Base-by-base conservation (phyloP, 1,140 invertebrate genomes). In the Diprion similis region DNA sequence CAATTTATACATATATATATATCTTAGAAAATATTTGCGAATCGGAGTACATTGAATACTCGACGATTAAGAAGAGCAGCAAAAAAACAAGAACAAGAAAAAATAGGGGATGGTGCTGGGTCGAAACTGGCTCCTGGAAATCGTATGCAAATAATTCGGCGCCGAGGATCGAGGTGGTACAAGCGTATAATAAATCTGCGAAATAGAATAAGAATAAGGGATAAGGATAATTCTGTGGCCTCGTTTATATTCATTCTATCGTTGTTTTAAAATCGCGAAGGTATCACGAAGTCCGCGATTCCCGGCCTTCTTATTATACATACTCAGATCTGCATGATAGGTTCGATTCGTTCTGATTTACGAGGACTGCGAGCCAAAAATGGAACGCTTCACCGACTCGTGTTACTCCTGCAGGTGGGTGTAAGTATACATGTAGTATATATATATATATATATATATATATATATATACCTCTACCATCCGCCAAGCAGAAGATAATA, bases 221-320 rank as follows among this genome's bases (percentile, higher is more conserved):
- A 59, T 59, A 11, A 59, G 51, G n/a, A 59, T 59, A 59, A 59
- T 59, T 59, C 7, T 6, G 9, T 6, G 51, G 51, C 24, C 51
- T 73, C 46, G 24, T 68, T 73, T 37, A 9, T 48, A 73, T 73
- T 68, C 18, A 68, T 18, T 10, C 24, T 18, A 73, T 74, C 4
- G 9, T 15, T 59, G 24, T 59, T 59, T 15, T 59, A 59, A 59
- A 59, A 15, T 59, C 51, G 51, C 51, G 51, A 59, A 59, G 11
- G n/a, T 15, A 17, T 17, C 11, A 17, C n/a, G n/a, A 4, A 59
- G 51, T 59, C 11, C 0, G 51, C n/a, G 11, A 13, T 13, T 59
- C 51, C 51, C 51, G 24, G 24, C 9, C n/a, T 59, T 59, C 51
- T 15, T 59, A 9, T 59, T 59, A 59, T 59, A 59, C n/a, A 59